Base-by-base conservation (phyloP, 2,888 invertebrate genomes). In the Drosophila robusta region DNA sequence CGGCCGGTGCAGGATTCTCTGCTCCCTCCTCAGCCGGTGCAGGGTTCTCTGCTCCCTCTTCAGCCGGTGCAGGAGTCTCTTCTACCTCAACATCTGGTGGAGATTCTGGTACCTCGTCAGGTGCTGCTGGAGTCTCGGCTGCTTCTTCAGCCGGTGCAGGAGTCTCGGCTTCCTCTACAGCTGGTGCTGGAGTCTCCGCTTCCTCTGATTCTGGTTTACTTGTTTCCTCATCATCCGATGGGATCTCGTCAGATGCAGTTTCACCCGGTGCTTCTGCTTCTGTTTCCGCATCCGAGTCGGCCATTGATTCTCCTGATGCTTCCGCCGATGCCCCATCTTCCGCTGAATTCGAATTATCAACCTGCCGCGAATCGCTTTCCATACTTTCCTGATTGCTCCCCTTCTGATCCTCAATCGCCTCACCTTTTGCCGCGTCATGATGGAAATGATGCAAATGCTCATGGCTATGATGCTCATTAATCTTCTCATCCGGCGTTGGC, bases 371-470 rank as follows among this genome's bases (percentile, higher is more conserved):
- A 47, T 82, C 86, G 61, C 75, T 80, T 36, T 80, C 86, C 57
- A 46, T 0, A 62, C 64, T 57, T 32, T 44, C 54, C 47, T 36
- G 32, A 32, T 3, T 16, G 45, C 26, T 65, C 51, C 38, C 69
- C 1, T n/a, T 65, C 42, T 36, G 58, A 12, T 12, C 3, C 22
- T 22, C 29, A 5, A 9, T 3, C 9, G 2, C 9, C 2, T 57
- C 64, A 49, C 8, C 50, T 24, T 70, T 68, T 46, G 34, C 58
- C 3, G 74, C 22, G 44, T 84, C 70, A 39, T 84, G 83, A 64
- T 84, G 83, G 81, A 84, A 87, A 52, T 84, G 83, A 71, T 84
- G 83, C 81, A 84, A 57, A 61, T 84, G 87, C 66, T 84, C 87
- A 56, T 84, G 83, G 52, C 87, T 84, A 44, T 84, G 81, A 46